Evolutionary conservation across 2,888 invertebrate genomes (phyloP), one percentile per base, ranked within the genome.

Genomic region (Acanthosepion esculentum): DNA sequence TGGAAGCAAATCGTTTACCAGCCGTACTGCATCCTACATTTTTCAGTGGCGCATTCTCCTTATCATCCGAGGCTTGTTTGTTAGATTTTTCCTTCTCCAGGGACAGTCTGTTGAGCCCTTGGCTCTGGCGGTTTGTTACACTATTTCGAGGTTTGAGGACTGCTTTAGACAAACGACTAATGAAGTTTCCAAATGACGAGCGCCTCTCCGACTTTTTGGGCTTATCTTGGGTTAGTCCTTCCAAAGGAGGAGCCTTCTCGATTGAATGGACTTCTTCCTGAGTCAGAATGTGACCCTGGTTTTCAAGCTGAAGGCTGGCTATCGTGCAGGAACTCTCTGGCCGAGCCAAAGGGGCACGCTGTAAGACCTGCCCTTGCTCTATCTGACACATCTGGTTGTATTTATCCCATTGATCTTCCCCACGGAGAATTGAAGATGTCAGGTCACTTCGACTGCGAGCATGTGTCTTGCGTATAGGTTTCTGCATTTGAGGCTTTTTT

Each of bases 381-480:
- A 95, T 50, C 29, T 95, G 95, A 91, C 95, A 95, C 48, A 96
- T 95, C 91, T 96, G 96, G 94, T 96, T 96, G 94, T 96, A 97
- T 95, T 96, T 96, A 91, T 96, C 95, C 96, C 96, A 97, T 94
- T 96, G 96, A 59, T 96, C 95, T 6, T 95, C 95, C 5, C 95
- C 95, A 18, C 50, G n/a, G 55, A 95, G 95, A 15, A 96, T 95
- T 8, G 96, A 96, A 91, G 96, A 96, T 0, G 96, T 96, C 92
- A 97, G 95, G 95, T 97, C 97, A 95, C 97, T 97, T 26, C 96
- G 95, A 95, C 96, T 97, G 48, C 96, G 94, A 95, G 95, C 95
- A 91, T 96, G 95, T 41, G 94, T 94, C 29, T 94, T 94, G 53
- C 33, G 53, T 18, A 26, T n/a, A 20, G 93, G 93, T 12, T 93